Base-by-base conservation (phyloP, 1,140 invertebrate genomes). In the Leptopilina clavipes region DNA sequence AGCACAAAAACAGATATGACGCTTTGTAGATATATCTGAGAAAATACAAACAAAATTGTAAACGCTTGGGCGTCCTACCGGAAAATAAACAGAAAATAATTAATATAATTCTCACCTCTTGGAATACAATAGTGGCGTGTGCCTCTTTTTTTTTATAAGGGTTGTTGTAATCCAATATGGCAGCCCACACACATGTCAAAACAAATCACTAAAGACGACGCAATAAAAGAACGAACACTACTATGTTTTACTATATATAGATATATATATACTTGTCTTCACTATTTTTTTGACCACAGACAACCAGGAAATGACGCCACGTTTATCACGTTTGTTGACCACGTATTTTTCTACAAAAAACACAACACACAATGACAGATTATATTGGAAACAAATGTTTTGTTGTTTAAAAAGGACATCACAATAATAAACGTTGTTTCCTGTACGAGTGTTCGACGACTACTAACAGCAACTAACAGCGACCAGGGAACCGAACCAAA, bases 151-250 rank as follows among this genome's bases (percentile, higher is more conserved):
- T 40, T 75, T 70, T 52, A 78, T 76, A 79, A 54, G 25, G 54
- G 83, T 82, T 83, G 82, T 81, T 72, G 76, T 87, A 86, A 87
- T 87, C 85, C 83, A 85, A 86, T 87, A 86, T 85, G 86, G 82
- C 83, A 83, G 83, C 74, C 76, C 78, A 82, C 82, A 87, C 87
- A 89, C 87, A 88, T 88, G 87, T 87, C 87, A 88, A 87, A 88
- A 87, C 87, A 88, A 87, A 87, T 85, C 85, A 85, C 82, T 81
- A 77, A 75, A 59, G 71, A 74, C 73, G 76, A 80, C 78, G 75
- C 48, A 52, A 52, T 52, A 52, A 52, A 52, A 70, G 76, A 75
- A 77, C 78, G 79, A 78, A 71, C 70, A 74, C 73, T 77, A n/a
- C 54, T 84, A 90, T 17, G 87, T 85, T 10, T 88, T 86, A 45